phyloP scores from a whole-genome alignment of 2,797 vertebrate genomes.

The Anabacerthia variegaticeps region DNA sequence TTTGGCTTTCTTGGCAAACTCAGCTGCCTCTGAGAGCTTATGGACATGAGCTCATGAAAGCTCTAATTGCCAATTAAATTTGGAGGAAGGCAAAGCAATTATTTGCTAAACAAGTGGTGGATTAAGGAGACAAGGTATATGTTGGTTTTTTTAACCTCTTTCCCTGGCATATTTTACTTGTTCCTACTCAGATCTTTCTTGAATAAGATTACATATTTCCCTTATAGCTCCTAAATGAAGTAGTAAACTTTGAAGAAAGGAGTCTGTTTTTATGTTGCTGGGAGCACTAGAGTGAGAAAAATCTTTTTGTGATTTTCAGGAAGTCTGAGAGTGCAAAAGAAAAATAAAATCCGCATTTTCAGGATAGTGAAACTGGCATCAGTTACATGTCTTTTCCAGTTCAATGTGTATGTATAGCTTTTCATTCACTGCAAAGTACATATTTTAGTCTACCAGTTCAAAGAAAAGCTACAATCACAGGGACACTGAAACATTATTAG shows the following conservation, averaged over 20 bases:
- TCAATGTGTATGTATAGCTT: not conserved
- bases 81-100: slow-evolving; percentile 9
- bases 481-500: not conserved
- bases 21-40: not conserved
- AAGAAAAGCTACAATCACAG: not conserved
- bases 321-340: not conserved
- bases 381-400: not conserved
- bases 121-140: not conserved
- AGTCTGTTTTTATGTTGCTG: not conserved
- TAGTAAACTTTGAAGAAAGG: not conserved
- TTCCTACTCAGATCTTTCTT: not conserved
- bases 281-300: not conserved
- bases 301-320: not conserved
- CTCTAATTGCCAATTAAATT: slow-evolving; percentile 31
- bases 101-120: not conserved
- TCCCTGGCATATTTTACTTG: not conserved
- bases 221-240: not conserved
- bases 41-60: not conserved
- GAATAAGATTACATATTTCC: not conserved
- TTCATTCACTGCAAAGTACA: not conserved
- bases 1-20: slow-evolving; percentile 37
- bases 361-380: not conserved
- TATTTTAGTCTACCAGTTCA: not conserved
- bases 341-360: not conserved
- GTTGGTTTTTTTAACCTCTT: not conserved